Base-by-base conservation (phyloP, 2,888 invertebrate genomes). In the Lochmaea capreae region DNA sequence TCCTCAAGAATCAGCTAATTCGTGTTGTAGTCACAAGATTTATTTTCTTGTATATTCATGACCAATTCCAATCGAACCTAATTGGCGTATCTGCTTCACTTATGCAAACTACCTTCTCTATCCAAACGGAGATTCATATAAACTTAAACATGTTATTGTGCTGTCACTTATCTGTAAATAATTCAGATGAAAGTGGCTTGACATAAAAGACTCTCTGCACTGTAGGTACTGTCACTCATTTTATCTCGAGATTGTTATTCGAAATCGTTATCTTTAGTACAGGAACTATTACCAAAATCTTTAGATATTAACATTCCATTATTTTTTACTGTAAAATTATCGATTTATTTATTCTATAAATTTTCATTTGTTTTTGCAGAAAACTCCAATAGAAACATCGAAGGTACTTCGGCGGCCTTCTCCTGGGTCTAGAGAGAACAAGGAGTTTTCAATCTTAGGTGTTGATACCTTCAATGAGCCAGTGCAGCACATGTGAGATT, bases 161-260 rank as follows among this genome's bases (percentile, higher is more conserved):
- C 61, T 61, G 61, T 61, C 61, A 39, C n/a, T 61, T 61, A 61
- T 61, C 61, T 33, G 61, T 61, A n/a, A 61, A 61, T 39, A 61
- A 61, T 54, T 39, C 33, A 33, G 9, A 39, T 61, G 39, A 61
- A 39, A 61, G 33, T 16, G n/a, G 3, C 33, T 79, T 76, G 79
- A 70, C 49, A 57, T 70, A 63, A 70, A 70, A 52, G 69, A 70
- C 39, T 42, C 18, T 42, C 18, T 52, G 49, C 52, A 54, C 46
- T 54, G 70, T 46, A 63, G 70, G 70, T 70, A 70, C 52, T 57
- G 70, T 70, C 70, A 11, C 22, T 70, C 70, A 70, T 63, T 63
- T 70, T 63, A 70, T 62, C 62, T 70, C 63, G 14, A 63, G 42
- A 42, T 12, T 63, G 54, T 39, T 5, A 16, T 33, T 61, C 39